A percentile compares a stretch with the other conserved stretches of the same genome.
These are phyloP conservation scores for Gephyroberyx darwinii DNA, from an alignment of 2,797 vertebrate species.

Conservation along the genomic window DNA sequence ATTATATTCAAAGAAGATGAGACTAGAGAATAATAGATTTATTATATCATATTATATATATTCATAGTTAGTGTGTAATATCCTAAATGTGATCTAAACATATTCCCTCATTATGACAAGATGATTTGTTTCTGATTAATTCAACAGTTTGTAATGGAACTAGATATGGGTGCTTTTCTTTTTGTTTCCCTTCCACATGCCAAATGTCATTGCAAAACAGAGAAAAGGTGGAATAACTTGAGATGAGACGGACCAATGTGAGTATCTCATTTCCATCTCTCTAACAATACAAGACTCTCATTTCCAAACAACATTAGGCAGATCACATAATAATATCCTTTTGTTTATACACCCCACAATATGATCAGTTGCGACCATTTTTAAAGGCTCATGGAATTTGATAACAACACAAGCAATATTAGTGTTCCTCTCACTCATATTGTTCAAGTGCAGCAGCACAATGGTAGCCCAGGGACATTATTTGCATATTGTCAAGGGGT, in stretches of 20 bases:
- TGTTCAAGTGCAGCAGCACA: conserved; percentile 64
- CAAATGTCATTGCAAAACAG: conserved; percentile 24
- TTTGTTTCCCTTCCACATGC: background rate
- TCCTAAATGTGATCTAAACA: too few relatives aligned
- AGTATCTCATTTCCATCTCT: conserved; percentile 51
- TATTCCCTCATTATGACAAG: too few relatives aligned
- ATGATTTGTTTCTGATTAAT: too few relatives aligned
- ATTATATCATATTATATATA: too few relatives aligned
- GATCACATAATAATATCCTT: conserved; percentile 37
- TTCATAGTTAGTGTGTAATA: too few relatives aligned
- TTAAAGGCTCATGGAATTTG: conserved; percentile 61
- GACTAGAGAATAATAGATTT: too few relatives aligned
- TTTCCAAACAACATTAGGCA: conserved; percentile 49
- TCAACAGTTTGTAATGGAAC: background rate
- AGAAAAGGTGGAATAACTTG: conserved; percentile 28
- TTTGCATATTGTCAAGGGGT: conserved; percentile 72
- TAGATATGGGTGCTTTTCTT: background rate
- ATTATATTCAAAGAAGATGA: background rate
- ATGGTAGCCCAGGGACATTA: conserved; percentile 73
- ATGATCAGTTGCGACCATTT: conserved; percentile 53
- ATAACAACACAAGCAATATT: conserved; percentile 58
- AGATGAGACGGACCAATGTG: conserved; percentile 3
- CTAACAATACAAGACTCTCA: conserved; percentile 26
- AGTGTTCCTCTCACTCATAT: conserved; percentile 54
- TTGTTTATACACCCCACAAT: conserved; percentile 50